Evolutionary conservation across 2,888 invertebrate species (phyloP), one percentile per base, ranked within the genome.

Genomic region (Athetis lepigone): DNA sequence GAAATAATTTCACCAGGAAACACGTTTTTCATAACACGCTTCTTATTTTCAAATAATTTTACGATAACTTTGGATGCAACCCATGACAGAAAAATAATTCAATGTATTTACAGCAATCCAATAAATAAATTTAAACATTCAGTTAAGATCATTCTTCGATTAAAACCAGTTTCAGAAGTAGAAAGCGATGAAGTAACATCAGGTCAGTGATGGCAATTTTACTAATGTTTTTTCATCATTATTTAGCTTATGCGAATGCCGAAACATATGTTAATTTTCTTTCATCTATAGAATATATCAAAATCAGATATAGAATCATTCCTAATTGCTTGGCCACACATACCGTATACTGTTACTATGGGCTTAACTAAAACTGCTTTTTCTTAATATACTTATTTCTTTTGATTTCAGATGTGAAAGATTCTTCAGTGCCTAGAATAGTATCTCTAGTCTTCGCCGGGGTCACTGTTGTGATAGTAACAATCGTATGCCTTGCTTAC

Each of bases 121-220:
- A 0, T 0, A 1, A 23, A 4, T 21, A 16, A 11, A 4, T n/a
- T n/a, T n/a, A n/a, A n/a, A n/a, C n/a, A n/a, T n/a, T 18, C 7
- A 2, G 61, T 27, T 6, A 18, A 52, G 4, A 25, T 67, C 4
- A 25, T 60, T 0, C 11, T 67, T 1, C 16, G 33, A 16, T 37
- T 69, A 8, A 59, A 52, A 25, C 9, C 18, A 2, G 8, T 1
- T 16, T 4, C 33, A 4, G 29, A 45, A 25, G 1, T 1, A 45
- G 11, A 21, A 0, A 33, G 0, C 8, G 5, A 0, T 0, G 37
- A 37, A 49, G 0, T 2, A 8, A n/a, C 0, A 4, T 3, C 13
- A 11, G 66, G 70, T 67, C 2, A 58, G 69, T 46, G 8, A 18
- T 21, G 9, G 0, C 9, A 2, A 4, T 27, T 16, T 56, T 4